Evolutionary conservation across 2,113 vertebrate species (phyloP).

Genomic region (Myxocyprinus asiaticus): DNA sequence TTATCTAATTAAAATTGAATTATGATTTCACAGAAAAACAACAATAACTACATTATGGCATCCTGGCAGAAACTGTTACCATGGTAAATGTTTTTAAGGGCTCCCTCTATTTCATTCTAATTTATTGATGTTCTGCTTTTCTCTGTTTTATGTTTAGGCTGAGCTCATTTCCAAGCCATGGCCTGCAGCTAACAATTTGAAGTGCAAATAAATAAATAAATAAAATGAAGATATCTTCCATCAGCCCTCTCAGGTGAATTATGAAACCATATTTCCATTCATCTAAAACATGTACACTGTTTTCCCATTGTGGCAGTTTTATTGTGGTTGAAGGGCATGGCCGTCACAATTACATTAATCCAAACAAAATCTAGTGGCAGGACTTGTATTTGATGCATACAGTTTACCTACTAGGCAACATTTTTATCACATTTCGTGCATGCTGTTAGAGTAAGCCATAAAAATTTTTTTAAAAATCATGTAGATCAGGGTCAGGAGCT

Average conservation of each 20-base stretch:
- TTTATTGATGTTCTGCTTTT: neutral
- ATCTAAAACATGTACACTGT: slow-evolving; percentile 33
- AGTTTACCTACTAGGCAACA: neutral
- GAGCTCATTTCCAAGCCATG: slow-evolving; percentile 4
- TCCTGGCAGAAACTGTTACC: neutral
- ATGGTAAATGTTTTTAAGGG: neutral
- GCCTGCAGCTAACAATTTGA: slow-evolving; percentile 18
- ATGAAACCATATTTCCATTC: slow-evolving; percentile 31
- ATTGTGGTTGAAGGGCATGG: slow-evolving; percentile 35
- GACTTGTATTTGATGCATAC: slow-evolving; percentile 1
- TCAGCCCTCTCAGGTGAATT: slow-evolving; percentile 29
- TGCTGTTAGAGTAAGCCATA: neutral
- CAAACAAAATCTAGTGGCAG: neutral
- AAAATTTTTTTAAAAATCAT: neutral
- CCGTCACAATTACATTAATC: slow-evolving; percentile 35
- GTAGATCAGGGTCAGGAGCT: too few species aligned
- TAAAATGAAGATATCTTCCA: slow-evolving; percentile 18
- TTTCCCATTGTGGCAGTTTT: slow-evolving; percentile 39
- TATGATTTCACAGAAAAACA: too few species aligned
- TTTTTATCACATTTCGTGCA: neutral
- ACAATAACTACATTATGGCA: neutral
- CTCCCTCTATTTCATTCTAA: neutral
- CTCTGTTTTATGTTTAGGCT: slow-evolving; percentile 10
- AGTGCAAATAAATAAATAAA: slow-evolving; percentile 28
- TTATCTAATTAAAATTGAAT: too few species aligned